phyloP scores from a whole-genome alignment of 2,888 invertebrate genomes.

The Amiota minor region DNA sequence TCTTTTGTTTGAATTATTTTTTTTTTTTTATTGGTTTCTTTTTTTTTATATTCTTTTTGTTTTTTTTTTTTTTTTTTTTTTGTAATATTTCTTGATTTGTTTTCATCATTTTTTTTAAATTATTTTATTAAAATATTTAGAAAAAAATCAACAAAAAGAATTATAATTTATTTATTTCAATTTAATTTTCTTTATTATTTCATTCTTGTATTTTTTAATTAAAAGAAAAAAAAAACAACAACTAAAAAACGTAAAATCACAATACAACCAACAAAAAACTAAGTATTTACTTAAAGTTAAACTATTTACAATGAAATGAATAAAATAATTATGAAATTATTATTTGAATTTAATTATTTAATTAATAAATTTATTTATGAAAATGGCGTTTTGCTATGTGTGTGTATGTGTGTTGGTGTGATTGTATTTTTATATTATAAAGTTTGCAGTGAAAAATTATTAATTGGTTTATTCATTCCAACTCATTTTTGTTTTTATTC shows the following conservation, averaged over 20 bases:
- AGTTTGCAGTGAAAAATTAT: conserved; percentile 15
- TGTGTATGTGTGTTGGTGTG: no score
- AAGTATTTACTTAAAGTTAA: conserved; percentile 6
- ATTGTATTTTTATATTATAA: background rate
- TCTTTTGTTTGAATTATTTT: no score
- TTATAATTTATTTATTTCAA: background rate
- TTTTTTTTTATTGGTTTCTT: no score
- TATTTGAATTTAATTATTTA: background rate
- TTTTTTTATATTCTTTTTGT: no score
- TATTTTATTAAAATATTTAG: no score
- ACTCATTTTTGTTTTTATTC: conserved; percentile 4
- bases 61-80: no score
- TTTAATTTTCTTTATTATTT: no score
- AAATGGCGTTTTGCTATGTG: conserved; percentile 2
- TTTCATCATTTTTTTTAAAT: no score
- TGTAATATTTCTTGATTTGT: no score
- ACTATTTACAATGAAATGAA: conserved; percentile 21
- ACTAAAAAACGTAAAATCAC: conserved; percentile 5
- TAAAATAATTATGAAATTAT: conserved; percentile 3
- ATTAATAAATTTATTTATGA: background rate
- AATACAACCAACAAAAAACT: background rate
- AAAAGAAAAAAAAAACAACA: no score
- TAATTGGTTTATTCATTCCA: conserved; percentile 8
- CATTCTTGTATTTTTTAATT: no score
- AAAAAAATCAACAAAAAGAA: background rate